Evolutionary conservation across 2,888 invertebrate genomes (phyloP), one percentile per base, ranked within the genome.

Genomic region (Drepanosiphum platanoidis): DNA sequence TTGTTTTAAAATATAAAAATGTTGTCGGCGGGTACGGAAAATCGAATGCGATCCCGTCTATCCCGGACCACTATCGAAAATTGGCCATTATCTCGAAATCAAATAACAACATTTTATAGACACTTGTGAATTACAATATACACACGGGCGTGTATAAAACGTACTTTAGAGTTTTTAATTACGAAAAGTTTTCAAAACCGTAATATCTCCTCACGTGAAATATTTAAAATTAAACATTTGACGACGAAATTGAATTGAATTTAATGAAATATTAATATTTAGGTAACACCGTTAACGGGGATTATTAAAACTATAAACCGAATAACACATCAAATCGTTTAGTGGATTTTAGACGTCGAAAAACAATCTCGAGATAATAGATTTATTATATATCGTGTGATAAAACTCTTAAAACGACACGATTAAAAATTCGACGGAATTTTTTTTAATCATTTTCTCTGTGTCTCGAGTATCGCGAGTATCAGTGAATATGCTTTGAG

Each of bases 41-140:
- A n/a, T n/a, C n/a, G n/a, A n/a, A n/a, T n/a, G n/a, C n/a, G n/a
- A n/a, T n/a, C n/a, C n/a, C n/a, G n/a, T n/a, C n/a, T 58, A 58
- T 58, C 58, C n/a, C n/a, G n/a, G n/a, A 58, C n/a, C 58, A 58
- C n/a, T 61, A 61, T 61, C 22, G n/a, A n/a, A 27, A 61, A 61
- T 22, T 61, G 27, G 8, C 27, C 8, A 9, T n/a, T n/a, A 61
- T n/a, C 27, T n/a, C n/a, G 27, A n/a, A 61, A 61, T 27, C 27
- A 27, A 61, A 61, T 61, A 61, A 61, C 22, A 58, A 58, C 9
- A 22, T 61, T 27, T 27, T 27, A 3, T 22, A 22, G 52, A 22
- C 5, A 52, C 52, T 52, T 52, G 22, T 22, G 18, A 52, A 22
- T 15, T 5, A 52, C 5, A 52, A 52, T 46, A 46, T 46, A 9